These are phyloP conservation scores for Arrhopalites spinosus DNA, from an alignment of 2,888 invertebrate genomes.

Conservation along the genomic window DNA sequence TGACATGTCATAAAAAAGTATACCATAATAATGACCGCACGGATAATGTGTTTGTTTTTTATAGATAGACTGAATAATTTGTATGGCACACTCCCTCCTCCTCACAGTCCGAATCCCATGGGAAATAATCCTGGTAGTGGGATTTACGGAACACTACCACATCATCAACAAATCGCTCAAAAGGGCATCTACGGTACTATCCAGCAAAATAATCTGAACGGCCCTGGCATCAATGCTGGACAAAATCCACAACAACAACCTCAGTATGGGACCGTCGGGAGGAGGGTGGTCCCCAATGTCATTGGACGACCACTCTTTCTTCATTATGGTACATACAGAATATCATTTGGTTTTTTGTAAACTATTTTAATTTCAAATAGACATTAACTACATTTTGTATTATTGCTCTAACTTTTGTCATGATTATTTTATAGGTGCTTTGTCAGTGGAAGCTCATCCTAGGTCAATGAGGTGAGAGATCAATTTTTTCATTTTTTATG, in stretches of 20 bases:
- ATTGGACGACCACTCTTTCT: constrained; percentile 55
- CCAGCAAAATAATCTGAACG: constrained; percentile 25
- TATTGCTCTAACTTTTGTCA: too few species aligned
- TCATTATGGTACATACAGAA: constrained; percentile 42
- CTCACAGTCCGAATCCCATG: neutral
- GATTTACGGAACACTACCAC: constrained; percentile 49
- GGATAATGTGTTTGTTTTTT: neutral
- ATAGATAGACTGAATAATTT: constrained; percentile 16
- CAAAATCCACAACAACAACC: constrained; percentile 39
- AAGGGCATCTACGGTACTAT: constrained; percentile 19
- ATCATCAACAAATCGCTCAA: constrained; percentile 37
- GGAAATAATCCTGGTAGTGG: constrained; percentile 19
- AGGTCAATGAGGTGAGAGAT: constrained; percentile 12
- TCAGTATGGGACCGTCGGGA: constrained; percentile 51
- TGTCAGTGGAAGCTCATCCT: constrained; percentile 56
- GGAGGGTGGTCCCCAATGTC: constrained; percentile 49
- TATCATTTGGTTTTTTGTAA: too few species aligned
- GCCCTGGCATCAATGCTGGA: neutral
- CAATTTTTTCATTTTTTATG: neutral
- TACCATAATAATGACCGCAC: too few species aligned
- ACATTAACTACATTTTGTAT: too few species aligned
- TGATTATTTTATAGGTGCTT: constrained; percentile 38
- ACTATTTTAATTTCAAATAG: too few species aligned
- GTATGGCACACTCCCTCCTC: constrained; percentile 10
- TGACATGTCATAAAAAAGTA: neutral